Evolutionary conservation across 2,888 invertebrate species (phyloP), one percentile per base, ranked within the genome.

Genomic region (Nomada fabriciana): DNA sequence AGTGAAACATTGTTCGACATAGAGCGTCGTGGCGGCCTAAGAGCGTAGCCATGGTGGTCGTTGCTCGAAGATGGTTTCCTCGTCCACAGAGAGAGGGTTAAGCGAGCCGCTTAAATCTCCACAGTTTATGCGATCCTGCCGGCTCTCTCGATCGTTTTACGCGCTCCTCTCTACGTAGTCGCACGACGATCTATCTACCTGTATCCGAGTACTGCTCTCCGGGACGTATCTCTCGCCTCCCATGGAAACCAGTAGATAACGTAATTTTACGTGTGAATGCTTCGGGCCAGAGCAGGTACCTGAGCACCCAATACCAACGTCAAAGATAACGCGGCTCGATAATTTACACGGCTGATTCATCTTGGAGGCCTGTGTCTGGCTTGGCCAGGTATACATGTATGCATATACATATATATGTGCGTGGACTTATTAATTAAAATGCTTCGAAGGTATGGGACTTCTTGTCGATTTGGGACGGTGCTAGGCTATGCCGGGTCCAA

Each of bases 221-320:
- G 80, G 79, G 83, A 86, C 82, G 88, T 88, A 84, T 87, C 87
- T 85, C 86, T 91, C 88, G 87, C 90, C 90, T 86, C 88, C 87
- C 87, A 86, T 65, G 83, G 88, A 86, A 89, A 89, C 87, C 80
- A 80, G 69, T 84, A 91, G 92, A 93, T 92, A 92, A 93, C 91
- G 91, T 91, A 92, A 92, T 92, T 92, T 91, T 83, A 88, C 89
- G 89, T 90, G 91, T 90, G 91, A 92, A 92, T 91, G 90, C 91
- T 91, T 88, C 90, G 87, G 88, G 87, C 86, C 89, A 86, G 91
- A 83, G 83, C 87, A 87, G 87, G 91, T 92, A 92, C 91, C 90
- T 71, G 88, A 74, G 78, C 88, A 88, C 89, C 91, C 92, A 92
- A 92, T 92, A 91, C 89, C 88, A 60, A 85, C 74, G 72, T 86